Conservation (phyloP, 2,797 vertebrate genomes). For the Alca torda region DNA sequence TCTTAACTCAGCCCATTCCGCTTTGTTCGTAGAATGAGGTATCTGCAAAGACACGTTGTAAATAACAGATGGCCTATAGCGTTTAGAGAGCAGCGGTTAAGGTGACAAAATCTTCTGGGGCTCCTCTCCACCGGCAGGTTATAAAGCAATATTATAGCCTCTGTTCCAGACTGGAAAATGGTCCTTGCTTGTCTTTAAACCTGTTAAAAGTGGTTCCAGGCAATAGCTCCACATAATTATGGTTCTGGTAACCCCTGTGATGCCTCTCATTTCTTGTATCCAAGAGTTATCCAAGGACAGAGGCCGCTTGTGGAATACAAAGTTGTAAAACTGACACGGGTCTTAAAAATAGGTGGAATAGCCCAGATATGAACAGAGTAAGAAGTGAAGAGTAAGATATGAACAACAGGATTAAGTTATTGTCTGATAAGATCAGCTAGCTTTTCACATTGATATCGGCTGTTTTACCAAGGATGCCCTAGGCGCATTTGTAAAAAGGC, state of each 20-base stretch:
- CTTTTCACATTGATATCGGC: neutral
- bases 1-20: neutral
- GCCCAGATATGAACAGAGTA: neutral
- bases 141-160: neutral
- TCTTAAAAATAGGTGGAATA: neutral
- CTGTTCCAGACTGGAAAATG: neutral
- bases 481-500: neutral
- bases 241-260: neutral
- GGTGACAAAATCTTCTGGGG: neutral
- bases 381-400: neutral
- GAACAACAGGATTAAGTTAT: neutral
- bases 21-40: neutral
- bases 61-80: neutral
- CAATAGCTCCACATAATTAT: neutral
- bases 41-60: neutral
- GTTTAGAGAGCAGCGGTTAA: neutral
- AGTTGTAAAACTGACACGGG: neutral
- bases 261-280: neutral
- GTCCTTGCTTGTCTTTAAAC: neutral
- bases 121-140: neutral
- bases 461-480: neutral
- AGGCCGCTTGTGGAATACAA: neutral
- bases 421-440: neutral
- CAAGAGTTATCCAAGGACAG: neutral
- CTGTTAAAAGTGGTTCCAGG: neutral